Base-by-base conservation (phyloP, 2,888 invertebrate genomes). In the Tenthredo mesomela region DNA sequence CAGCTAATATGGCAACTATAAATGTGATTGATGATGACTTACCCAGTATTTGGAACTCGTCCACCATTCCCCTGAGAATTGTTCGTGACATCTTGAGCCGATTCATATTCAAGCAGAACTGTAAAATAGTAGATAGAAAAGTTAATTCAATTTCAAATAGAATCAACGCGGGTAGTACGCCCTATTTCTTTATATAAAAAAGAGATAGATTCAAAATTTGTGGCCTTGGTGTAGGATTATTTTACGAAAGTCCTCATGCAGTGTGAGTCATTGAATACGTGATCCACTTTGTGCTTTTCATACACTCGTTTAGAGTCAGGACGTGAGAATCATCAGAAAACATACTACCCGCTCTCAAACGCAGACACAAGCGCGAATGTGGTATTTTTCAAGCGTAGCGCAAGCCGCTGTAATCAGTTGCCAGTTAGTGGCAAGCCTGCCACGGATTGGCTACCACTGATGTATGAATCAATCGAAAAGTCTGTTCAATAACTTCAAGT, bases 41-140 rank as follows among this genome's bases (percentile, higher is more conserved):
- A 0, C 84, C n/a, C 4, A 92, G 93, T 47, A 88, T 84, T n/a
- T n/a, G 37, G 21, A 65, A 85, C 93, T 92, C 5, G 65, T 29
- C 4, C 12, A 15, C 29, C 15, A 12, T 65, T 65, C 15, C 0
- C n/a, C n/a, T n/a, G 54, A 54, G 54, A 54, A 54, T 54, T n/a
- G 54, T 54, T 54, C n/a, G 2, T 0, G 7, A n/a, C n/a, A 54
- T 54, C n/a, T 54, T 54, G 54, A 7, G n/a, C n/a, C 54, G n/a
- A 54, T 54, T n/a, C n/a, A 54, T 7, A 54, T n/a, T n/a, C n/a
- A n/a, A 54, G 54, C n/a, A 54, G 54, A n/a, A 18, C n/a, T 54
- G n/a, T 54, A 2, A n/a, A 54, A 54, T 6, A 54, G 54, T 54
- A n/a, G 6, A n/a, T n/a, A n/a, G n/a, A 54, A n/a, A n/a, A 54